Evolutionary conservation across 1,140 invertebrate genomes (phyloP), one percentile per base, ranked within the genome.

Genomic region (Saxidomus purpurata): DNA sequence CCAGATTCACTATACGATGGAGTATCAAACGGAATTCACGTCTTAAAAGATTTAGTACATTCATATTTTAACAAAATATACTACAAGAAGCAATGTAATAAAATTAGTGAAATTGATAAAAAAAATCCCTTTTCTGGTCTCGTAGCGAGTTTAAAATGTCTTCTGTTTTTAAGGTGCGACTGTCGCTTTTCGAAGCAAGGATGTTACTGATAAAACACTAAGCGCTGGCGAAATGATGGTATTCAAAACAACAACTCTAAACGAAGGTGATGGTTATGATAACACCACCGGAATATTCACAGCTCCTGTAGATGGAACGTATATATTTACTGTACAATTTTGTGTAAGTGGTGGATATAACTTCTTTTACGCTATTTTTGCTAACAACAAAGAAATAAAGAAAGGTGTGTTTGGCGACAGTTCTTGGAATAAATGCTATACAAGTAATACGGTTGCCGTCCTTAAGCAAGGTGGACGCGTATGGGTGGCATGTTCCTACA

Each of bases 231-330:
- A 74, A n/a, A 74, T 34, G 1, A 13, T 74, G 13, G 36, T 74
- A 17, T 74, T 74, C 28, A 74, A 74, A 34, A 74, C 69, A 17
- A 74, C 36, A 17, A 38, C 4, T 8, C 36, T 74, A n/a, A 74
- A 74, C 69, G 40, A 74, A 74, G 69, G 69, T 19, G 22, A 8
- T 34, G 69, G 36, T 3, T 74, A 74, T 74, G 69, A 74, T 25
- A 74, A 38, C 34, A 38, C 15, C 6, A 74, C 34, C 4, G 69
- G 69, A 34, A 47, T 74, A 19, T 74, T 74, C 36, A 74, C 69
- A 6, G 69, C 36, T 1, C 69, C 69, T 36, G 69, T 74, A n/a
- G 22, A 1, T 3, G 69, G 69, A 38, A 19, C 40, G 6, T 74
- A 74, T 40, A 40, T 25, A 28, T 74, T 74, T 74, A 38, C 69